phyloP scores from a whole-genome alignment of 2,113 vertebrate genomes.

The Gymnorhina tibicen region DNA sequence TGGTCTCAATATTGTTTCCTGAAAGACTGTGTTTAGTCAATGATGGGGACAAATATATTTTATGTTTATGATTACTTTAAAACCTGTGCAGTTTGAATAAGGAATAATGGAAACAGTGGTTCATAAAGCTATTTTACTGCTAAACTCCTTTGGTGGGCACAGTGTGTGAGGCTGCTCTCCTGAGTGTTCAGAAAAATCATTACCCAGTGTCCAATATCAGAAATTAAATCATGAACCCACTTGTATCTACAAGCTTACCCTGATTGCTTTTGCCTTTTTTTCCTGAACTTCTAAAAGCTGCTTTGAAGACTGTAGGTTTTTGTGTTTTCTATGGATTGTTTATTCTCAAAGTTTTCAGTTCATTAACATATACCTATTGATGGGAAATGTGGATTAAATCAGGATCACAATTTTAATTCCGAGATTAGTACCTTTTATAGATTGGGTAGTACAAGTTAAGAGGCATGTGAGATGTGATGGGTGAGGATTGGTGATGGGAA shows the following conservation, averaged over 20 bases:
- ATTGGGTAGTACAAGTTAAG: neutral
- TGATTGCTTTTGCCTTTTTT: neutral
- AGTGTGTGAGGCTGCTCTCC: neutral
- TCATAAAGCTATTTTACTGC: neutral
- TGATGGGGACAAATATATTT: neutral
- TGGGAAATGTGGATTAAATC: neutral
- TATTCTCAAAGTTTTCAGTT: neutral
- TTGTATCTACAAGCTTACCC: neutral
- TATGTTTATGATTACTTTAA: neutral
- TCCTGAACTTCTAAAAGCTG: neutral
- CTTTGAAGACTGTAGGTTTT: neutral
- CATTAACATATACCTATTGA: neutral
- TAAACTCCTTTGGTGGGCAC: neutral
- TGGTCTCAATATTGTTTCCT: neutral
- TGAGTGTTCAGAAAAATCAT: neutral
- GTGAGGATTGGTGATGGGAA: neutral
- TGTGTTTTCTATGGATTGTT: neutral
- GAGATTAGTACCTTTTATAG: neutral
- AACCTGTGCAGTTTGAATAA: neutral
- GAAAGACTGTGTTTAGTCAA: neutral
- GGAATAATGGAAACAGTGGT: neutral
- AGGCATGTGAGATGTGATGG: neutral
- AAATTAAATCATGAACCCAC: neutral
- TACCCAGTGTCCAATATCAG: neutral
- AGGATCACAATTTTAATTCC: neutral